Percentiles rank a stretch among this genome's conserved stretches.
Conservation (phyloP, 2,797 vertebrate genomes). For the Esox masquinongy region DNA sequence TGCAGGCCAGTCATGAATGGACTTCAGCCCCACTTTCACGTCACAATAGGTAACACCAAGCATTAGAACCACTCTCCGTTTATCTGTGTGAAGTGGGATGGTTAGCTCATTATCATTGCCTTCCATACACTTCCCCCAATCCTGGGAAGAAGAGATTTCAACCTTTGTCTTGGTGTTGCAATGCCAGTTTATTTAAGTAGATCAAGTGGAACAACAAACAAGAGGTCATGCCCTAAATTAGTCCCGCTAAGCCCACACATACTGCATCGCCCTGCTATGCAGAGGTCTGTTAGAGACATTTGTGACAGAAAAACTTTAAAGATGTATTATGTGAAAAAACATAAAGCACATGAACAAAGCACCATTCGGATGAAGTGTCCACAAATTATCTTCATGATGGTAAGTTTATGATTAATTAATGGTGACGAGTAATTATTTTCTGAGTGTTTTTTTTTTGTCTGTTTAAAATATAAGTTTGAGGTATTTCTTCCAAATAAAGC, state of each 20-base stretch:
- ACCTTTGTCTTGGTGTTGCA: slow-evolving; percentile 25
- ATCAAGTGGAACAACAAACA: slow-evolving; percentile 10
- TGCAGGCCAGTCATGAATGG: slow-evolving; percentile 57
- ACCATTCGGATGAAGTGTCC: neutral
- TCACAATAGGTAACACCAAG: slow-evolving; percentile 53
- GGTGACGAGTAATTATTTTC: no score
- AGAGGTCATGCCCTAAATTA: neutral
- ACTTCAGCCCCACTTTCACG: slow-evolving; percentile 72
- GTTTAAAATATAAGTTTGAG: no score
- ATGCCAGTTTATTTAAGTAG: slow-evolving; percentile 25
- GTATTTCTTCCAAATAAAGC: no score
- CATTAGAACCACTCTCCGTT: slow-evolving; percentile 40
- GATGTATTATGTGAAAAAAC: neutral
- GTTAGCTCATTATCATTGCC: slow-evolving; percentile 34
- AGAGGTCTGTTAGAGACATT: neutral
- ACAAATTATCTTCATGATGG: neutral
- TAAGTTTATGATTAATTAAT: no score
- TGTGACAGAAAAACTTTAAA: neutral
- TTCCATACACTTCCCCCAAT: slow-evolving; percentile 35
- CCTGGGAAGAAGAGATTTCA: slow-evolving; percentile 10
- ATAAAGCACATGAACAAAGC: neutral
- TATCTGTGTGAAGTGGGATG: slow-evolving; percentile 66
- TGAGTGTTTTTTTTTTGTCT: no score
- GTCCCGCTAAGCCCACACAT: neutral
- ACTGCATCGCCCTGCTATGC: neutral